phyloP scores from a whole-genome alignment of 2,797 vertebrate species.

The Falco cherrug region DNA sequence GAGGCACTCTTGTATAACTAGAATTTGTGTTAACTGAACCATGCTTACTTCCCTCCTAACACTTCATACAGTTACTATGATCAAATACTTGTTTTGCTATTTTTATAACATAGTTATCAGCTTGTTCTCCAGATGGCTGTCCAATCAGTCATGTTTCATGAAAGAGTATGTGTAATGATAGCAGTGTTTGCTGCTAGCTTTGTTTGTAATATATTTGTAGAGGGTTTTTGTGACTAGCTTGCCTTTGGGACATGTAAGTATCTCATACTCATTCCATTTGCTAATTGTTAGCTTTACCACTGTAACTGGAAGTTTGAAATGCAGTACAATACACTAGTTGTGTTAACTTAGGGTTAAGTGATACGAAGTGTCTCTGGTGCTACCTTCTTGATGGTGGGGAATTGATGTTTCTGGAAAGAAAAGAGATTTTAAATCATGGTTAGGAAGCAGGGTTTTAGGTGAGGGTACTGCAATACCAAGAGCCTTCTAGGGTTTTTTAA shows the following conservation, averaged over 20 bases:
- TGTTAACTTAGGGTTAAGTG: not conserved
- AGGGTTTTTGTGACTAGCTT: slow-evolving; percentile 13
- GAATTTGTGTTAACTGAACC: not conserved
- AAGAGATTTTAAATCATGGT: not conserved
- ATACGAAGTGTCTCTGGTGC: not conserved
- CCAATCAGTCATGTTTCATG: slow-evolving; percentile 1
- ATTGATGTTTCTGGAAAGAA: not conserved
- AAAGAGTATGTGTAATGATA: not conserved
- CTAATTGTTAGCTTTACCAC: not conserved
- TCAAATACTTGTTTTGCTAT: slow-evolving; percentile 12
- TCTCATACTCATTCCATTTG: slow-evolving; percentile 33
- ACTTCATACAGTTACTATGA: not conserved
- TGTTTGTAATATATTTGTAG: not conserved
- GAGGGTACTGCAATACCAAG: not conserved
- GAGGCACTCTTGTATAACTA: slow-evolving; percentile 19
- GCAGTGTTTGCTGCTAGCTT: slow-evolving; percentile 3
- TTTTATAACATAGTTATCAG: not conserved
- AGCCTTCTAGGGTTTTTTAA: not conserved
- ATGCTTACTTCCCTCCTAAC: not conserved
- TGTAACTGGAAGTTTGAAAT: slow-evolving; percentile 28
- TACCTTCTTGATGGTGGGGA: not conserved
- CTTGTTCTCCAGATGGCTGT: slow-evolving; percentile 38
- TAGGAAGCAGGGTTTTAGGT: not conserved
- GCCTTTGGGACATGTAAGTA: not conserved
- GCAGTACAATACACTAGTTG: not conserved